Evolutionary conservation across 2,113 vertebrate species (phyloP).

Genomic region (Heterochromis multidens): DNA sequence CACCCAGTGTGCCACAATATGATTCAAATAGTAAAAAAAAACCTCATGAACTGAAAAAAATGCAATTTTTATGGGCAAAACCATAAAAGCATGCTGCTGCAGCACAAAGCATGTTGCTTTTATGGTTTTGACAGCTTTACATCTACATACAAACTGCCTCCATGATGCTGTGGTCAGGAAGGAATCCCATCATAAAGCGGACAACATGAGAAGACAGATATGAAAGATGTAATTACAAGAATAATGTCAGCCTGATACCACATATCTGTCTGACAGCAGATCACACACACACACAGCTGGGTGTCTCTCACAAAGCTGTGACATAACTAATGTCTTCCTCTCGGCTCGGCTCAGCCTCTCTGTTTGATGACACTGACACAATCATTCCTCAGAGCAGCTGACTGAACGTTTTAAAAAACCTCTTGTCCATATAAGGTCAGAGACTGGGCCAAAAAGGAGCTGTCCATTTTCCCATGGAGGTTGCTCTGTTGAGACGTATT

Average conservation of each 20-base stretch:
- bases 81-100: neutral
- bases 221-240: neutral
- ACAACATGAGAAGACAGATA: neutral
- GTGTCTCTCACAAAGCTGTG: neutral
- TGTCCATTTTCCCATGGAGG: constrained; percentile 21
- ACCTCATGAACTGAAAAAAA: neutral
- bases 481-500: neutral
- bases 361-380: neutral
- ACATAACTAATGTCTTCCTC: constrained; percentile 26
- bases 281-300: neutral
- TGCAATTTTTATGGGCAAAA: neutral
- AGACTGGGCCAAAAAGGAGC: neutral
- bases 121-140: neutral
- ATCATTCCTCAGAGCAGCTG: neutral
- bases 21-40: no score
- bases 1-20: no score
- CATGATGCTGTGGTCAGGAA: neutral
- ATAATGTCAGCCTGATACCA: neutral
- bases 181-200: neutral
- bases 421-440: constrained; percentile 15
- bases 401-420: neutral
- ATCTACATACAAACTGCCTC: neutral
- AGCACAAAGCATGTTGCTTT: neutral
- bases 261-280: neutral
- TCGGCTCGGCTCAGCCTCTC: neutral